Evolutionary conservation across 2,797 vertebrate species (phyloP).

Genomic region (Chelon labrosus): DNA sequence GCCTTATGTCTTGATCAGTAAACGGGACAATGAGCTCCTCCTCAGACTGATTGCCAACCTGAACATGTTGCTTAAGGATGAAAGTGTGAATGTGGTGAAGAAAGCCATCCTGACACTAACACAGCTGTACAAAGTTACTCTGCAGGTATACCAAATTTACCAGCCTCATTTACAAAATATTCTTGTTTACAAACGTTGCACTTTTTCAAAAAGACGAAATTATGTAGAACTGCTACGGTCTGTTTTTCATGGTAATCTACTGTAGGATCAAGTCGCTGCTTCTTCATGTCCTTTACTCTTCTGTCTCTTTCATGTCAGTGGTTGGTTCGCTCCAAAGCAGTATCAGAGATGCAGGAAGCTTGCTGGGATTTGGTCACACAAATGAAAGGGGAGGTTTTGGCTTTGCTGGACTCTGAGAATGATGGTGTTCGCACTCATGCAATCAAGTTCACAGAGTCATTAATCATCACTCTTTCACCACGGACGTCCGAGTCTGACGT

Average conservation of each 20-base stretch:
- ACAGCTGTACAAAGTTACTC: slow-evolving; percentile 93
- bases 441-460: slow-evolving; percentile 95
- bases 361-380: slow-evolving; percentile 95
- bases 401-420: slow-evolving; percentile 93
- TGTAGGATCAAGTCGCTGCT: no score
- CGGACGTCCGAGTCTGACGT: slow-evolving; percentile 91
- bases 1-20: slow-evolving; percentile 78
- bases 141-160: slow-evolving; percentile 86
- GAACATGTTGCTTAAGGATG: slow-evolving; percentile 94
- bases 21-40: slow-evolving; percentile 93
- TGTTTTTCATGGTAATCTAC: no score
- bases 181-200: no score
- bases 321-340: slow-evolving; percentile 89
- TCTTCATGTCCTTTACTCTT: neutral
- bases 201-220: no score
- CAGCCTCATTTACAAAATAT: no score
- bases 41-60: slow-evolving; percentile 93
- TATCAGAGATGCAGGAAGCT: slow-evolving; percentile 92
- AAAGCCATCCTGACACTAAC: slow-evolving; percentile 96
- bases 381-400: slow-evolving; percentile 93
- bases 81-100: slow-evolving; percentile 97
- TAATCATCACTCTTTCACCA: slow-evolving; percentile 93
- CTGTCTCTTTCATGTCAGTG: slow-evolving; percentile 82
- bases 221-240: no score
- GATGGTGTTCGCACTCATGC: slow-evolving; percentile 96